A percentile compares a stretch with the other conserved stretches of the same genome.
Evolutionary conservation across 2,113 vertebrate species (phyloP).

Genomic region (Eublepharis macularius): DNA sequence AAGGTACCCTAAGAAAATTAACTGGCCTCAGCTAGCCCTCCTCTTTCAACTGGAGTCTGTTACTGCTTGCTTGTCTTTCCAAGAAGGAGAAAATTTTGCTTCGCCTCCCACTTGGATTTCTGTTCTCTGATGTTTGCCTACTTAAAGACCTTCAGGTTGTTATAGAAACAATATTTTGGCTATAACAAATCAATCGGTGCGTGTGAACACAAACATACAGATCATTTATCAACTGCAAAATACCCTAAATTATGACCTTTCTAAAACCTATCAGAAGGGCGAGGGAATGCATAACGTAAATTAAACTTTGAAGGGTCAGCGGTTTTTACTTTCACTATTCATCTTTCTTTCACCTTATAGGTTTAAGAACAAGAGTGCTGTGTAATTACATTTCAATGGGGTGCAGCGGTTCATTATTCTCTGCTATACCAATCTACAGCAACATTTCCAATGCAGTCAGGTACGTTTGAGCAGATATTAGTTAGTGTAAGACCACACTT

Average conservation of each 20-base stretch:
- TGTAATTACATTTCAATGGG: slow-evolving; percentile 99
- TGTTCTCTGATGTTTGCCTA: slow-evolving; percentile 84
- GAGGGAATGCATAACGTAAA: slow-evolving; percentile 93
- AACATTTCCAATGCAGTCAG: slow-evolving; percentile 91
- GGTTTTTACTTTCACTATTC: slow-evolving; percentile 97
- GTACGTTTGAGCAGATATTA: slow-evolving; percentile 81
- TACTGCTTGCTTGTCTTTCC: slow-evolving; percentile 16
- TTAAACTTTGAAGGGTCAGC: slow-evolving; percentile 99
- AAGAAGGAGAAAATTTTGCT: slow-evolving; percentile 64
- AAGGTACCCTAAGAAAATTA: not conserved
- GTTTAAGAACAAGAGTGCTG: slow-evolving; percentile 93
- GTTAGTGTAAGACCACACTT: slow-evolving; percentile 71
- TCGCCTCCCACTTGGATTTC: slow-evolving; percentile 70
- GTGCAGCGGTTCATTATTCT: slow-evolving; percentile 96
- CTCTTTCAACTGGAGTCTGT: not conserved
- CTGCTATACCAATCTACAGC: slow-evolving; percentile 86
- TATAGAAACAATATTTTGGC: slow-evolving; percentile 88
- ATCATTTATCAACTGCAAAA: slow-evolving; percentile 98
- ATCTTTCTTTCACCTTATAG: slow-evolving; percentile 95
- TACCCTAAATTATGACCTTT: slow-evolving; percentile 99
- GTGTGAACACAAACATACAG: slow-evolving; percentile 91
- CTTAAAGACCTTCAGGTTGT: slow-evolving; percentile 85
- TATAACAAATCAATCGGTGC: slow-evolving; percentile 93
- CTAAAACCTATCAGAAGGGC: slow-evolving; percentile 91
- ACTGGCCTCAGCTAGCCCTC: slow-evolving; percentile 4